Base-by-base conservation (phyloP, 1,140 invertebrate genomes). In the Panagrolaimus sp. region DNA sequence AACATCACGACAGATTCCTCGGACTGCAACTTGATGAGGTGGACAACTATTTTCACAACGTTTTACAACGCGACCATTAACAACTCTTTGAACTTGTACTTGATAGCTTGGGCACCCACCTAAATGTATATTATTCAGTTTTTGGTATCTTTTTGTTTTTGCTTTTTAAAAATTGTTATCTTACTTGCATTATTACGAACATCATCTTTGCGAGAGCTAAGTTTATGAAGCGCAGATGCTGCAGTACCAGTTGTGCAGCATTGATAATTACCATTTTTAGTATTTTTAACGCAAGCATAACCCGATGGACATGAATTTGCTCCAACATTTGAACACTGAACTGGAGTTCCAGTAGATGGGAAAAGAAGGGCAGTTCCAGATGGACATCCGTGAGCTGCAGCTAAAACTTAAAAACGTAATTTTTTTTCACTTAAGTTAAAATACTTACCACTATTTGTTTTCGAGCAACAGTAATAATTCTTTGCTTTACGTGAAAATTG, bases 291-390 rank as follows among this genome's bases (percentile, higher is more conserved):
- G 57, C 78, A 82, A 23, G 70, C 69, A 51, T 71, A 81, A 27
- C 75, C 78, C 2, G 65, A 20, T 9, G 79, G 75, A 64, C 69
- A 72, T n/a, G 78, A 67, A 53, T 70, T 70, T 1, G 42, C 46
- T n/a, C 68, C 75, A 44, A 43, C 64, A 38, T 53, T 63, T 42
- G 61, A 79, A 66, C 70, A 81, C 38, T 80, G 80, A 31, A 80
- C 74, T 20, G 76, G 77, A 9, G 74, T 78, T 62, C 78, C 80
- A n/a, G 78, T 82, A 9, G 80, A 81, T 31, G 79, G 79, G 71
- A 81, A 81, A 0, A 81, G 72, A 5, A 82, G 68, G 13, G 79
- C 80, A 13, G 44, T 63, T 11, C 80, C 80, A 0, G 64, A 51
- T 9, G 79, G 77, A 69, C 79, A 81, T 11, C 80, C 78, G n/a